These are phyloP conservation scores for Plectropomus leopardus DNA, from an alignment of 2,113 vertebrate genomes.

Conservation along the genomic window DNA sequence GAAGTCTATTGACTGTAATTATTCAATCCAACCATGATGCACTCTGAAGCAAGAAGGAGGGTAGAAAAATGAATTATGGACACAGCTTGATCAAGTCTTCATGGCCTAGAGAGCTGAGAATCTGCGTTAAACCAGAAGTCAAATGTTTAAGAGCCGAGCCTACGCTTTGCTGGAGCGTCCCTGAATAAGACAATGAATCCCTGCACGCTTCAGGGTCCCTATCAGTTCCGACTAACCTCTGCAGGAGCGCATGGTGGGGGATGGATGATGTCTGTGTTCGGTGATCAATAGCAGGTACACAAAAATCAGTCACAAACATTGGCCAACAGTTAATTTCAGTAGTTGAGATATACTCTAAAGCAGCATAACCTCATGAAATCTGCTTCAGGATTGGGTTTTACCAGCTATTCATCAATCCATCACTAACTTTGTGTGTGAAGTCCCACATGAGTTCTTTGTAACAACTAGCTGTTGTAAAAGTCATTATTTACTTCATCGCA, in stretches of 20 bases:
- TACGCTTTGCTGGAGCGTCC: not conserved
- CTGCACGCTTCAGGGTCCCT: not conserved
- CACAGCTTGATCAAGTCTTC: conserved; percentile 1
- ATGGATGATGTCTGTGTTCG: conserved; percentile 4
- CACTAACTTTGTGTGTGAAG: not conserved
- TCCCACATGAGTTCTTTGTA: not conserved
- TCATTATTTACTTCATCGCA: no score
- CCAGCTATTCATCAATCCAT: not conserved
- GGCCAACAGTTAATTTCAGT: not conserved
- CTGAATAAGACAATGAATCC: conserved; percentile 15
- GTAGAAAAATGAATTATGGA: conserved; percentile 7
- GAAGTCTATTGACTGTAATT: conserved; percentile 3
- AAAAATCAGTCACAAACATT: conserved; percentile 15
- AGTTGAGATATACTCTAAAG: not conserved
- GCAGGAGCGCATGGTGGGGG: not conserved
- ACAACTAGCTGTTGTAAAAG: not conserved
- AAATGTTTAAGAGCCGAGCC: conserved; percentile 4
- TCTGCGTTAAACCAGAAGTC: conserved; percentile 5
- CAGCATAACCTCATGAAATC: conserved; percentile 14
- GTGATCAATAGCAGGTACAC: conserved; percentile 1
- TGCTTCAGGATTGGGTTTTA: not conserved
- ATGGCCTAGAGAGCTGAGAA: conserved; percentile 11
- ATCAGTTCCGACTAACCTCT: conserved; percentile 1
- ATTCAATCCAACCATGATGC: conserved; percentile 4
- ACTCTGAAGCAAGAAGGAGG: not conserved